Percentiles rank a stretch among this genome's conserved stretches.
phyloP scores from a whole-genome alignment of 1,140 invertebrate genomes.

The Ylistrum balloti region DNA sequence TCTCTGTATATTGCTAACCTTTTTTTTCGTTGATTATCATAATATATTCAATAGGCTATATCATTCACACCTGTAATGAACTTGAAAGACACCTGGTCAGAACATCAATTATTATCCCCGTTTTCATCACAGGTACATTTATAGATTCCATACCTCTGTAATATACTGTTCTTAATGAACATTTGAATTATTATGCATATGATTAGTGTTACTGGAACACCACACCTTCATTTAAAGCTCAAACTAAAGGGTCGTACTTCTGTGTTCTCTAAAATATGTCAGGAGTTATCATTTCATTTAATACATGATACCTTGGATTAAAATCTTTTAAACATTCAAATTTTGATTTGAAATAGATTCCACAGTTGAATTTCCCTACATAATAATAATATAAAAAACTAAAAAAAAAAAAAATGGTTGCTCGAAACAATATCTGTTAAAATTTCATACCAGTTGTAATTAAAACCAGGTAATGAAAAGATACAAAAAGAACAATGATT shows the following conservation, averaged over 20 bases:
- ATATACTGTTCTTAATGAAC: not conserved
- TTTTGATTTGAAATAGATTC: not conserved
- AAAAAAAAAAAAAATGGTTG: not conserved
- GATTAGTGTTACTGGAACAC: not conserved
- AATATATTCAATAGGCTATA: not conserved
- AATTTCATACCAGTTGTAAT: not conserved
- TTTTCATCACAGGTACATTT: not conserved
- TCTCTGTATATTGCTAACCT: not conserved
- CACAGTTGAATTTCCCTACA: not conserved
- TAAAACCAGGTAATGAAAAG: too few species aligned
- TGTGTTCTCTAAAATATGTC: too few species aligned
- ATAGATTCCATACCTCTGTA: not conserved
- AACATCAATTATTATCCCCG: not conserved
- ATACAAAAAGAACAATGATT: too few species aligned
- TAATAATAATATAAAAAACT: not conserved
- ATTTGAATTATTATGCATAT: not conserved
- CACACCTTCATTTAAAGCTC: too few species aligned
- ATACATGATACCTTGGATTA: too few species aligned
- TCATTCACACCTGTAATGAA: not conserved
- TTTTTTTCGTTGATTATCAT: not conserved
- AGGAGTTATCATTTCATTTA: too few species aligned
- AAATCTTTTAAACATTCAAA: too few species aligned
- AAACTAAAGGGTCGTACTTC: too few species aligned
- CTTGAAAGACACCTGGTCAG: constrained; percentile 32
- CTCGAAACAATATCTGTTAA: not conserved